Conservation (phyloP, 2,888 invertebrate species). For the Junonia oenone region DNA sequence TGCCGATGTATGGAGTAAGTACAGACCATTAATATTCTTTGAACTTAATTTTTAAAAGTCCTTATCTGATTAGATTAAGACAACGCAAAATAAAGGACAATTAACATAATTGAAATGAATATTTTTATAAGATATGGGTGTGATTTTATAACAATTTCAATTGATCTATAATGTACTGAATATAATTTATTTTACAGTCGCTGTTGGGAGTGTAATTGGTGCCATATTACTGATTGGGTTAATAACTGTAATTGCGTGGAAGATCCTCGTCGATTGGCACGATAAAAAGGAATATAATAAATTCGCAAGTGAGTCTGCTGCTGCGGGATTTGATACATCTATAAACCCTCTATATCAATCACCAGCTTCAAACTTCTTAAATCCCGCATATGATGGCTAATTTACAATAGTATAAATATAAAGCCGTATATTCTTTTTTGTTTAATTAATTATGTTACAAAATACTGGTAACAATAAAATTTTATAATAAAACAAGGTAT, state of each 20-base stretch:
- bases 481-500: not conserved
- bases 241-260: conserved; percentile 55
- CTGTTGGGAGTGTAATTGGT: conserved; percentile 48
- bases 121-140: too few species aligned
- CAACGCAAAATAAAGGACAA: too few species aligned
- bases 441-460: not conserved
- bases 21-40: not conserved
- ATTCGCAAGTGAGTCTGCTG: conserved; percentile 44
- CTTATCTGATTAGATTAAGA: too few species aligned
- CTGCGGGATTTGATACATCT: conserved; percentile 42
- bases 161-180: too few species aligned
- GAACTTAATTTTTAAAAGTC: too few species aligned
- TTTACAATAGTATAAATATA: conserved; percentile 1
- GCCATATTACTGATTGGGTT: conserved; percentile 54
- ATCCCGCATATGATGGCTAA: conserved; percentile 41
- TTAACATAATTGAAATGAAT: too few species aligned
- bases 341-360: conserved; percentile 46
- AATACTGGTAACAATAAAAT: conserved; percentile 16
- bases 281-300: conserved; percentile 56
- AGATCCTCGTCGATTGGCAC: conserved; percentile 49
- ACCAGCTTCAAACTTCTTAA: conserved; percentile 42
- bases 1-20: conserved; percentile 56
- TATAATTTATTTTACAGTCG: conserved; percentile 39
- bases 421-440: too few species aligned
- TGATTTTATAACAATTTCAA: too few species aligned